Evolutionary conservation across 2,797 vertebrate species (phyloP).

Genomic region (Thalassophryne amazonica): DNA sequence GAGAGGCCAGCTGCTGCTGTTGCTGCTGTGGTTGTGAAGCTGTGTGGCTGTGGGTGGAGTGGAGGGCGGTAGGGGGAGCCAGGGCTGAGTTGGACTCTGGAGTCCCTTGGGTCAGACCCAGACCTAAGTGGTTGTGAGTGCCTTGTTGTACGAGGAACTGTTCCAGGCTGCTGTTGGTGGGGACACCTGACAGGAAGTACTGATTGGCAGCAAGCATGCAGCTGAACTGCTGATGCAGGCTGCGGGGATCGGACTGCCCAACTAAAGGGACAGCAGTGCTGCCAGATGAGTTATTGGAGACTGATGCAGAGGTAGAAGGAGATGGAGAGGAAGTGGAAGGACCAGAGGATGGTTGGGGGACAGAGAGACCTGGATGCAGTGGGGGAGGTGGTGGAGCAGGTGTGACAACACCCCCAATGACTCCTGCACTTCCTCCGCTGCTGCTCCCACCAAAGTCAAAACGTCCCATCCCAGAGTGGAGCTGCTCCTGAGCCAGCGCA

Average conservation of each 20-base stretch:
- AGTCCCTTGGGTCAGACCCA: constrained; percentile 72
- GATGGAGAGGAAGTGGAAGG: constrained; percentile 76
- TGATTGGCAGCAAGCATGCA: constrained; percentile 86
- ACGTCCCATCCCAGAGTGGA: constrained; percentile 81
- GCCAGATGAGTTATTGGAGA: constrained; percentile 74
- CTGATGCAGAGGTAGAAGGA: constrained; percentile 71
- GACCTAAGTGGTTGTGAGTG: constrained; percentile 79
- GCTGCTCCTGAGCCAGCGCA: constrained; percentile 81
- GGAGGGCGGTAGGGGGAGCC: constrained; percentile 79
- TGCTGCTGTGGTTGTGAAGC: constrained; percentile 77
- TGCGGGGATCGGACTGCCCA: constrained; percentile 80
- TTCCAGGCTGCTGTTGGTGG: constrained; percentile 81
- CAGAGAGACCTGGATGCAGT: constrained; percentile 78
- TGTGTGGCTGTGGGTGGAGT: constrained; percentile 78
- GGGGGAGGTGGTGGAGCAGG: constrained; percentile 79
- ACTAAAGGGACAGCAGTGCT: constrained; percentile 77
- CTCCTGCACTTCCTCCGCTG: constrained; percentile 62
- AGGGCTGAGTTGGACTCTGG: constrained; percentile 73
- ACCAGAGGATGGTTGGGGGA: constrained; percentile 77
- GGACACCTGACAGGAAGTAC: constrained; percentile 83
- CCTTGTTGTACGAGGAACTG: constrained; percentile 84
- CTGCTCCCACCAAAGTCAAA: constrained; percentile 78
- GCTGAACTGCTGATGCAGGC: constrained; percentile 85
- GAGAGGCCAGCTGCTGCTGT: constrained; percentile 78
- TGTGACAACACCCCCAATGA: constrained; percentile 77